These are phyloP conservation scores for Macquaria ambigua DNA, from an alignment of 2,113 vertebrate species.

Conservation along the genomic window DNA sequence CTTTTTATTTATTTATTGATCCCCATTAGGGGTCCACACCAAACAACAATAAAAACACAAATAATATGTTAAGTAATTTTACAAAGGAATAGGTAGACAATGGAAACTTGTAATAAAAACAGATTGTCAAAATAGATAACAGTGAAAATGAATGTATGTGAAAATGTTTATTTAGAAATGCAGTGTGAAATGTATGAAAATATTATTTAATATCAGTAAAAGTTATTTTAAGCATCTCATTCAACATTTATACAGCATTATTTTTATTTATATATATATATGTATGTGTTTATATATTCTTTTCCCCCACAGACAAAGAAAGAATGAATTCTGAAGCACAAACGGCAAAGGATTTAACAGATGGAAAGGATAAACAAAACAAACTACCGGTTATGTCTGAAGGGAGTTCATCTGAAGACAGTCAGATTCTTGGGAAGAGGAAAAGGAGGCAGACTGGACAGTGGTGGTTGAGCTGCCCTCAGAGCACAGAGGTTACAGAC, in stretches of 20 bases:
- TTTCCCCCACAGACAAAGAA: conserved; percentile 9
- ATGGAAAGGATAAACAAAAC: not conserved
- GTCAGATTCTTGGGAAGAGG: conserved; percentile 51
- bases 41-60: not conserved
- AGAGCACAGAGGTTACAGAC: conserved; percentile 1
- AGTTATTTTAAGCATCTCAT: not conserved
- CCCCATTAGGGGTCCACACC: not conserved
- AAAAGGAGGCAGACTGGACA: conserved; percentile 63
- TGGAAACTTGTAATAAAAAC: not conserved
- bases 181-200: not conserved
- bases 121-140: not conserved
- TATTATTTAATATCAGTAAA: not conserved
- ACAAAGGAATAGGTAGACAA: not conserved
- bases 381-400: not conserved
- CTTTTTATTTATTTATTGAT: not conserved
- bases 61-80: not conserved
- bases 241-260: not conserved
- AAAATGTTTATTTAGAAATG: not conserved
- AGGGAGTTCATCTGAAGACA: conserved; percentile 34
- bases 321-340: not conserved
- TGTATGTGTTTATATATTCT: too few species aligned
- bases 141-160: not conserved
- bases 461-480: conserved; percentile 72
- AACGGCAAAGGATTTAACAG: not conserved
- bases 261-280: too few species aligned